Evolutionary conservation across 2,888 invertebrate species (phyloP).

Genomic region (Smittia aterrima): DNA sequence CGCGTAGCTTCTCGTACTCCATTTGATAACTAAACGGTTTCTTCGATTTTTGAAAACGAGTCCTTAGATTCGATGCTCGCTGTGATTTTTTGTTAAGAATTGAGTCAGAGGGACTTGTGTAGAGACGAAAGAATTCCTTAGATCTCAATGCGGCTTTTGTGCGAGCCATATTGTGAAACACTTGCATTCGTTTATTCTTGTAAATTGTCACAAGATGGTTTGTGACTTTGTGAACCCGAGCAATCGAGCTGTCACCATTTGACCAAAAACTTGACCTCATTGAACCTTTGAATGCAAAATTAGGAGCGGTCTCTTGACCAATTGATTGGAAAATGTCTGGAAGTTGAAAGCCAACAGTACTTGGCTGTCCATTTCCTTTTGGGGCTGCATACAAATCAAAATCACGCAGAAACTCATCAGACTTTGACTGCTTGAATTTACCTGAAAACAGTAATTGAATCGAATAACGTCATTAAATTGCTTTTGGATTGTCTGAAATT

Average conservation of each 20-base stretch:
- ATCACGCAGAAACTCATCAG: conserved; percentile 32
- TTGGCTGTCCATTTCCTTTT: conserved; percentile 24
- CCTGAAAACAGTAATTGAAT: conserved; percentile 1
- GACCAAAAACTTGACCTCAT: background rate
- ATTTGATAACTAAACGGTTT: conserved; percentile 19
- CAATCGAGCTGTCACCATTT: conserved; percentile 47
- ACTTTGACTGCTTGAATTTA: conserved; percentile 37
- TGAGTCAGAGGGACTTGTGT: conserved; percentile 49
- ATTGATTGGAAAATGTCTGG: conserved; percentile 26
- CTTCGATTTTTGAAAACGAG: conserved; percentile 15
- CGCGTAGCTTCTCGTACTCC: conserved; percentile 39
- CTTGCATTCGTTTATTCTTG: conserved; percentile 48
- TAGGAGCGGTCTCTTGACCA: background rate
- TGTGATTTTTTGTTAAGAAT: conserved; percentile 46
- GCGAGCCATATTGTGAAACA: conserved; percentile 49
- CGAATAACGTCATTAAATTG: background rate
- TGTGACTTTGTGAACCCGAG: conserved; percentile 49
- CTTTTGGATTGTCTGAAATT: background rate
- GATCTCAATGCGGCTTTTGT: conserved; percentile 49
- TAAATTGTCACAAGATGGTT: conserved; percentile 49
- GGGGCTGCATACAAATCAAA: conserved; percentile 35
- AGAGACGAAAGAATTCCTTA: conserved; percentile 47
- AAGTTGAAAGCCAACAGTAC: conserved; percentile 18
- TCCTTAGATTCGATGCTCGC: background rate
- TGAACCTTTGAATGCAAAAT: background rate